These are phyloP conservation scores for Phocoena phocoena DNA, from an alignment of 2,113 vertebrate genomes.

Conservation along the genomic window DNA sequence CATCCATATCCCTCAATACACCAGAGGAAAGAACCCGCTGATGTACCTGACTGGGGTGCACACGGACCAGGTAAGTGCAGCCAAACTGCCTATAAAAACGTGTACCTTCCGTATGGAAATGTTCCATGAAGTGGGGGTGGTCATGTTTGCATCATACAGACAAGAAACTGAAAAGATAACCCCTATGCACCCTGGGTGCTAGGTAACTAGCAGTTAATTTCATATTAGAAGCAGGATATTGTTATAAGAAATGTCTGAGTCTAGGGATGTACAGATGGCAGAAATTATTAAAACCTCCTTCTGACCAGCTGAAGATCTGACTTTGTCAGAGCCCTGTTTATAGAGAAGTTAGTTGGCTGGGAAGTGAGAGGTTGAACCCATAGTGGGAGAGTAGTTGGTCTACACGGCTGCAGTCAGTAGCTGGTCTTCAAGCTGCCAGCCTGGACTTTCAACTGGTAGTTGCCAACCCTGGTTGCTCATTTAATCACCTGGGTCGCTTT, in stretches of 20 bases:
- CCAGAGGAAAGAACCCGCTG: conserved; percentile 87
- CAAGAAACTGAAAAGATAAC: background rate
- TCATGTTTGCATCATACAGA: background rate
- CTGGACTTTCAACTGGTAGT: background rate
- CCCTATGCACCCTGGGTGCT: background rate
- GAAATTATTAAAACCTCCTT: background rate
- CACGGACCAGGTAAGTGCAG: conserved; percentile 83
- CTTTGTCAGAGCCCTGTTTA: background rate
- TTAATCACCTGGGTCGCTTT: background rate
- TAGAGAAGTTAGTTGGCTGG: background rate
- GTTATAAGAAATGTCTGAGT: background rate
- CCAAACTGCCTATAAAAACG: too few species aligned
- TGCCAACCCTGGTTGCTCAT: background rate
- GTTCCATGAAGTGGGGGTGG: background rate
- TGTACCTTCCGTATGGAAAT: background rate
- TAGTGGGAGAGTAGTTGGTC: background rate
- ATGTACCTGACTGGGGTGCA: conserved; percentile 88
- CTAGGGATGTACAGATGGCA: background rate
- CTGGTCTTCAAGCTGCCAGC: background rate
- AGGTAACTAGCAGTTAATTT: background rate
- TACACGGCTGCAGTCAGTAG: background rate
- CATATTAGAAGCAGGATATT: background rate
- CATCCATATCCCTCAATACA: conserved; percentile 87
- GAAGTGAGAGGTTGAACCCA: background rate
- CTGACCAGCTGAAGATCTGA: background rate